phyloP scores from a whole-genome alignment of 2,113 vertebrate genomes.

The Nerophis ophidion region DNA sequence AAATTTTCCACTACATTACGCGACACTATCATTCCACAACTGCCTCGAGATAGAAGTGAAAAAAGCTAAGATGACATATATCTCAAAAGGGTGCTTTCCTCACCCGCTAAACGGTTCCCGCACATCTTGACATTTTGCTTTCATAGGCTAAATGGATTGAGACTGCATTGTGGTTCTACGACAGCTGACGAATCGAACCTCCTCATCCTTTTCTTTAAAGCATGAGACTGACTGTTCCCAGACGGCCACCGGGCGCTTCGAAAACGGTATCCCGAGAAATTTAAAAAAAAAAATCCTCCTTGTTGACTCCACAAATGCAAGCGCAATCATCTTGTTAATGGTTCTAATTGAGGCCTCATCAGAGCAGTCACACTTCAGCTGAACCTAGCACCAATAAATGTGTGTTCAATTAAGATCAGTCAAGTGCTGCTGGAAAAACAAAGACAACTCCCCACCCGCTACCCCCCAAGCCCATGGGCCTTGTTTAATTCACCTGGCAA shows the following conservation, averaged over 20 bases:
- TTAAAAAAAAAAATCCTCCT: slow-evolving; percentile 4
- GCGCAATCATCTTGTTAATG: slow-evolving; percentile 59
- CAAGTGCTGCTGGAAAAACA: slow-evolving; percentile 65
- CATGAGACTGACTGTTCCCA: slow-evolving; percentile 38
- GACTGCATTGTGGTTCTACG: slow-evolving; percentile 43
- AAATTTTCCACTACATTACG: slow-evolving; percentile 48
- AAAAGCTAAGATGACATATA: slow-evolving; percentile 40
- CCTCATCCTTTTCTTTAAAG: slow-evolving; percentile 39
- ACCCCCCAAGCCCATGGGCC: slow-evolving; percentile 30
- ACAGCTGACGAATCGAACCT: slow-evolving; percentile 44
- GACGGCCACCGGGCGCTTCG: slow-evolving; percentile 38
- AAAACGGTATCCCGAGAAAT: slow-evolving; percentile 20
- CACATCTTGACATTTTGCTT: slow-evolving; percentile 36
- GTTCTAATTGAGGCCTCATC: slow-evolving; percentile 64
- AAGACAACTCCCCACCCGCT: slow-evolving; percentile 15
- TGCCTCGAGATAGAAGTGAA: slow-evolving; percentile 46
- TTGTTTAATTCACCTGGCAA: slow-evolving; percentile 55
- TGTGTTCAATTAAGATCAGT: slow-evolving; percentile 60
- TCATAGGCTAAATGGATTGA: slow-evolving; percentile 50
- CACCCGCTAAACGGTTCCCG: slow-evolving; percentile 31
- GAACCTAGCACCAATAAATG: slow-evolving; percentile 62
- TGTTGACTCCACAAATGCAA: slow-evolving; percentile 40
- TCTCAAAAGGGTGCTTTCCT: slow-evolving; percentile 41
- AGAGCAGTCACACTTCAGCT: slow-evolving; percentile 55
- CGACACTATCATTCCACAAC: slow-evolving; percentile 43